phyloP scores from a whole-genome alignment of 2,797 vertebrate species.

The Channa striata region DNA sequence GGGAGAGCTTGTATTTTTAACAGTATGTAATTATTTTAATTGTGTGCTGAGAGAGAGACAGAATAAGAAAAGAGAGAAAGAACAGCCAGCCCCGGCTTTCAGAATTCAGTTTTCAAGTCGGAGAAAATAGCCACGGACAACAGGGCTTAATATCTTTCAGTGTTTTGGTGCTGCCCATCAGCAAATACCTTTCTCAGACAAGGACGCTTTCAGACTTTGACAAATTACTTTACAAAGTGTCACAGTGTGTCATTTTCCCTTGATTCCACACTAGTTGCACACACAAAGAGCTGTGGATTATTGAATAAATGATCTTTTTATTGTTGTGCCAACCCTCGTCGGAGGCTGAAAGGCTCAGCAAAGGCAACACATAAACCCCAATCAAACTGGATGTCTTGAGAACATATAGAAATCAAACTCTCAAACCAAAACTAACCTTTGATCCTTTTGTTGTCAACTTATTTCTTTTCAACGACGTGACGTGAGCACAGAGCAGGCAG shows the following conservation, averaged over 20 bases:
- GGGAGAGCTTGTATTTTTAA: too few species aligned
- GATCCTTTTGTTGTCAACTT: not conserved
- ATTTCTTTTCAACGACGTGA: not conserved
- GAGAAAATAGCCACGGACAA: not conserved
- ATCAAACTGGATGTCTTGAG: not conserved
- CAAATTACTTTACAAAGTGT: constrained; percentile 16
- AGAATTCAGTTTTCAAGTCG: constrained; percentile 6
- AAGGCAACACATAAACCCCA: not conserved
- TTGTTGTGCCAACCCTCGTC: not conserved
- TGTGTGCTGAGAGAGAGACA: too few species aligned
- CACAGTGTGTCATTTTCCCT: constrained; percentile 30
- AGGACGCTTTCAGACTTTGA: constrained; percentile 28
- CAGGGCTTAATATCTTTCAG: constrained; percentile 19
- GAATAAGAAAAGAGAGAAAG: not conserved
- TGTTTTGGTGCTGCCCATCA: constrained; percentile 15
- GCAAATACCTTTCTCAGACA: constrained; percentile 18
- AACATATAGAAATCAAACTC: not conserved
- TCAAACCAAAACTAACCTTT: not conserved
- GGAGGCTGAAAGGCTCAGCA: not conserved
- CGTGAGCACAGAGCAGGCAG: not conserved
- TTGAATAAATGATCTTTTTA: too few species aligned
- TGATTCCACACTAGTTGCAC: not conserved
- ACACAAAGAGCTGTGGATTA: not conserved
- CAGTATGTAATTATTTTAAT: too few species aligned
- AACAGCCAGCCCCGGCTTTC: not conserved